A percentile compares a stretch with the other conserved stretches of the same genome.
phyloP scores from a whole-genome alignment of 2,113 vertebrate genomes.

The Cyanoderma ruficeps region DNA sequence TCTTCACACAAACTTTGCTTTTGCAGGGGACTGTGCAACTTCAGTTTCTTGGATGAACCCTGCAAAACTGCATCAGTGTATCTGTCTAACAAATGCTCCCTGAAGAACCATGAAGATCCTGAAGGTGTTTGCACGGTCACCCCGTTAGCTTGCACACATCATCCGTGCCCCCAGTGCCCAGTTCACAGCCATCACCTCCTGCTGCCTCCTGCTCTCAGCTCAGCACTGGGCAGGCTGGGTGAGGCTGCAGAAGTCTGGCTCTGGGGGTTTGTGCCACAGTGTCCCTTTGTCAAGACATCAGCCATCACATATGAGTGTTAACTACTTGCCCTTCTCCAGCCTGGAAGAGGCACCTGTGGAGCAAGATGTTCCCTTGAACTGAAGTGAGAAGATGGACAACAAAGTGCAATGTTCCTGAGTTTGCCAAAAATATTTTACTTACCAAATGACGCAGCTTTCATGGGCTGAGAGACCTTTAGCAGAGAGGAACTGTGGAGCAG shows the following conservation, averaged over 20 bases:
- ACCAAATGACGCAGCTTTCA: rapidly evolving
- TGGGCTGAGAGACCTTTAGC: neutral
- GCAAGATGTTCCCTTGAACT: neutral
- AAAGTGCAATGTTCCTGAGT: neutral
- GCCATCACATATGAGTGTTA: rapidly evolving
- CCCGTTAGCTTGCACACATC: rapidly evolving
- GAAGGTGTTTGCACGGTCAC: neutral
- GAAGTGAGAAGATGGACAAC: neutral
- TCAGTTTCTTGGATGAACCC: neutral
- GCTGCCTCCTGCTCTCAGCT: neutral
- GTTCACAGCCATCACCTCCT: neutral
- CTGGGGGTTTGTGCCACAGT: neutral
- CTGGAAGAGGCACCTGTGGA: neutral
- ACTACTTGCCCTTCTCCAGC: neutral
- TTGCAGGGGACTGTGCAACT: neutral
- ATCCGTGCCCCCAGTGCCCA: neutral
- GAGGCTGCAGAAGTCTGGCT: neutral
- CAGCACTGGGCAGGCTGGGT: rapidly evolving
- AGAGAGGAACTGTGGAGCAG: constrained; percentile 10
- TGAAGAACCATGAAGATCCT: neutral
- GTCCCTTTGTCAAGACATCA: neutral
- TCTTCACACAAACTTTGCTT: neutral
- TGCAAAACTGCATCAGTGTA: neutral
- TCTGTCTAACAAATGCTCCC: neutral
- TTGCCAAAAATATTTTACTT: neutral